phyloP scores from a whole-genome alignment of 1,140 invertebrate genomes.

The Ips typographus region DNA sequence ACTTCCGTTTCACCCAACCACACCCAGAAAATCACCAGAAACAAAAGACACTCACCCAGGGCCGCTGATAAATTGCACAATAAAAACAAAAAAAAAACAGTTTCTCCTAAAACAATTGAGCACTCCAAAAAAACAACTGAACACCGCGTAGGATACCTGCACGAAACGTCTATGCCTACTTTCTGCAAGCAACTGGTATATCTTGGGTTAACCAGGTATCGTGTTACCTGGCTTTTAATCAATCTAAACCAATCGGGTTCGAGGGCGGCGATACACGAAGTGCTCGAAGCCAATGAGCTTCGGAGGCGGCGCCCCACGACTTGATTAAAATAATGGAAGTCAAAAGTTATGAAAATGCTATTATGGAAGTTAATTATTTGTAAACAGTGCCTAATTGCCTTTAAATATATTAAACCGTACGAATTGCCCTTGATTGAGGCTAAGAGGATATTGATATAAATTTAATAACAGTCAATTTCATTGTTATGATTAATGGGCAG shows the following conservation, averaged over 20 bases:
- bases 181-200: slow-evolving; percentile 46
- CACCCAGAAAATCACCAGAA: not conserved
- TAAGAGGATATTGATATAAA: slow-evolving; percentile 38
- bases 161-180: slow-evolving; percentile 43
- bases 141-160: slow-evolving; percentile 3
- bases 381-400: slow-evolving; percentile 45
- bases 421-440: slow-evolving; percentile 28
- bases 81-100: slow-evolving; percentile 17
- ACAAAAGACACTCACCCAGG: slow-evolving; percentile 44
- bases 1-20: no score
- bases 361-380: slow-evolving; percentile 52
- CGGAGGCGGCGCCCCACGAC: slow-evolving; percentile 28
- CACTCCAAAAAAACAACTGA: slow-evolving; percentile 3
- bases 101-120: slow-evolving; percentile 3
- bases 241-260: slow-evolving; percentile 28
- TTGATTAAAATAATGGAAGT: slow-evolving; percentile 52
- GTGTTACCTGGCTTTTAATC: slow-evolving; percentile 37
- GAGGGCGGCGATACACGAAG: slow-evolving; percentile 8
- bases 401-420: slow-evolving; percentile 37
- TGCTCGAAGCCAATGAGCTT: slow-evolving; percentile 34
- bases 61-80: slow-evolving; percentile 40
- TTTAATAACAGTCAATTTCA: slow-evolving; percentile 30
- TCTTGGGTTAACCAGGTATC: slow-evolving; percentile 36
- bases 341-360: slow-evolving; percentile 47
- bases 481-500: slow-evolving; percentile 13